Evolutionary conservation across 2,113 vertebrate species (phyloP), one percentile per base, ranked within the genome.

Genomic region (Diphyllodes magnificus): DNA sequence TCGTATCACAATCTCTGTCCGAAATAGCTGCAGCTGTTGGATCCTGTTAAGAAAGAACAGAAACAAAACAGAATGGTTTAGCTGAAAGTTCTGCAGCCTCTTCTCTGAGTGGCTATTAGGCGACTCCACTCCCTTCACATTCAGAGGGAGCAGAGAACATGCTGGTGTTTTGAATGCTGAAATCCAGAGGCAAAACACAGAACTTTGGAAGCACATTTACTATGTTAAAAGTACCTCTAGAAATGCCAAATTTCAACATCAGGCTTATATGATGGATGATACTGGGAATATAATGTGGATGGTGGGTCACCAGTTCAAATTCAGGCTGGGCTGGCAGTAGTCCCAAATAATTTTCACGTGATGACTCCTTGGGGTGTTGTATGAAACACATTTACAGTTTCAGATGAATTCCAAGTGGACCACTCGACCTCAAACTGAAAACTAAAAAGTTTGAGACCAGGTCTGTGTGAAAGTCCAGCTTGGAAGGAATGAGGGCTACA

Each of bases 11-110:
- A 95, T 99, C 98, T 72, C 97, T 97, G 95, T 99, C 98, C 44
- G 98, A 98, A 96, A 98, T 98, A 45, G 99, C 98, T 39, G 98
- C 97, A 21, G 98, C 98, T 39, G 98, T 97, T 92, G 99, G 99
- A 94, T 99, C 99, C 99, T 99, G 97, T 60, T 40, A 72, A 95
- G 86, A 95, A 89, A 97, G 81, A 95, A 92, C 81, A 63, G 13
- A 94, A 93, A 91, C 50, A 96, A 88, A 90, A 77, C 47, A 40
- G 84, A 59, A 73, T 3, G 10, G 71, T 40, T 95, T 88, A 94
- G 80, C 12, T 86, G 54, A 40, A 53, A 50, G 15, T 27, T 30
- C 69, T 35, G 39, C 30, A 59, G 13, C 35, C 47, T 56, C 13
- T 78, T 54, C 19, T 70, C 45, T 50, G 69, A 39, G 13, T 39